Evolutionary conservation across 2,797 vertebrate species (phyloP).

Genomic region (Lepus townsendii): DNA sequence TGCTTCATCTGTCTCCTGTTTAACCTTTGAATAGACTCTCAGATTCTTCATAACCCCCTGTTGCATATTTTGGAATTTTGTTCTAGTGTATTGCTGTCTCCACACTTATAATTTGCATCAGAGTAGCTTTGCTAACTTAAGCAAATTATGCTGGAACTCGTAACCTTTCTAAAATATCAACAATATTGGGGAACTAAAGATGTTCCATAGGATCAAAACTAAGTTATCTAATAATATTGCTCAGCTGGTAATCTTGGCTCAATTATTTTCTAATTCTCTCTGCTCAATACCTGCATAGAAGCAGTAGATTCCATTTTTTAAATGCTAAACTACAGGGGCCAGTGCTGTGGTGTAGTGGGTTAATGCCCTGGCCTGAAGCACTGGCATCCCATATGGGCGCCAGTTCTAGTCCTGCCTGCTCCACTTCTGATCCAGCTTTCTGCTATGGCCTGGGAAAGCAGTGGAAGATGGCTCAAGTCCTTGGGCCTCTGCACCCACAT

Average conservation of each 20-base stretch:
- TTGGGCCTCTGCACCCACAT: no score
- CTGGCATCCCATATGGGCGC: no score
- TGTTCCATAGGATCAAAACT: slow-evolving; percentile 1
- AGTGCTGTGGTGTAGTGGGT: no score
- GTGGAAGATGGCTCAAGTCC: no score
- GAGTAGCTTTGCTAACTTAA: slow-evolving; percentile 50
- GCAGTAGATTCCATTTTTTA: slow-evolving; percentile 46
- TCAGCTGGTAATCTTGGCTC: not conserved
- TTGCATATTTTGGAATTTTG: not conserved
- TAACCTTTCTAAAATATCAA: slow-evolving; percentile 51
- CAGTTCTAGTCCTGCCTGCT: no score
- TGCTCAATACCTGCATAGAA: slow-evolving; percentile 1
- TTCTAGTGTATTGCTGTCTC: not conserved
- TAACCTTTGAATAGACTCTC: not conserved
- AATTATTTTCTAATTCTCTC: slow-evolving; percentile 44
- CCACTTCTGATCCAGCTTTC: no score
- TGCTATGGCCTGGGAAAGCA: no score
- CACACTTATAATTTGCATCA: not conserved
- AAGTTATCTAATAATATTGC: slow-evolving; percentile 38
- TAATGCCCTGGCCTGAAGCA: no score
- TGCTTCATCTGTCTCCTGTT: not conserved
- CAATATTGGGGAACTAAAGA: not conserved
- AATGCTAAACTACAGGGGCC: not conserved
- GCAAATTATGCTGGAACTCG: slow-evolving; percentile 51
- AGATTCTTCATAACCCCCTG: not conserved